These are phyloP conservation scores for Pygoscelis antarcticus DNA, from an alignment of 2,113 vertebrate species.

Conservation along the genomic window DNA sequence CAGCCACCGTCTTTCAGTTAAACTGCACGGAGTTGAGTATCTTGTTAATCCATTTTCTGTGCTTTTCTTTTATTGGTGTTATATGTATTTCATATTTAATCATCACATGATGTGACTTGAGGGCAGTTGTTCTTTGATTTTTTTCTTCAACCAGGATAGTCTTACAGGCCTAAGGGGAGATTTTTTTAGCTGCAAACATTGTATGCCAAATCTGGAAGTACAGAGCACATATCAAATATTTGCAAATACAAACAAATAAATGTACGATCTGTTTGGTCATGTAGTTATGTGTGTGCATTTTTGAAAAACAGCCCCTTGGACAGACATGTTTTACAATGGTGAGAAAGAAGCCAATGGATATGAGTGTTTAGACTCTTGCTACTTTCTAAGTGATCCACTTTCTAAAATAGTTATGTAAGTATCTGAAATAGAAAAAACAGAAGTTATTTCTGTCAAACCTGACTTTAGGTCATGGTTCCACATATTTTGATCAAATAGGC, in stretches of 20 bases:
- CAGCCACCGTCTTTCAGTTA: neutral
- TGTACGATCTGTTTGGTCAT: neutral
- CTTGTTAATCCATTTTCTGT: slow-evolving; percentile 40
- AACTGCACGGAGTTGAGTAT: neutral
- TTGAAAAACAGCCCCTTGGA: neutral
- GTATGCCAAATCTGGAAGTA: neutral
- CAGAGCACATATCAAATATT: neutral
- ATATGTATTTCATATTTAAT: slow-evolving; percentile 43
- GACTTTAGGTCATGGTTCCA: slow-evolving; percentile 15
- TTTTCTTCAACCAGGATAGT: neutral
- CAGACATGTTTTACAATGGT: neutral
- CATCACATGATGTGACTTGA: neutral
- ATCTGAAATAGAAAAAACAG: neutral
- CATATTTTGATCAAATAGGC: slow-evolving; percentile 50
- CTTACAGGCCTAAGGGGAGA: neutral
- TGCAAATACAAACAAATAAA: slow-evolving; percentile 9
- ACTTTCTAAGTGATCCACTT: neutral
- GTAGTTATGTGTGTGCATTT: neutral
- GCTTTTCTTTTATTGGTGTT: slow-evolving; percentile 18
- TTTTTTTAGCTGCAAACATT: neutral
- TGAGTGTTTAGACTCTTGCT: neutral
- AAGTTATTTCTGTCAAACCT: slow-evolving; percentile 30
- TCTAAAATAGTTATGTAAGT: neutral
- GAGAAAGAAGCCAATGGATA: neutral
- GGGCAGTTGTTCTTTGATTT: neutral